Evolutionary conservation across 2,113 vertebrate genomes (phyloP).

Genomic region (Ramphastos sulfuratus): DNA sequence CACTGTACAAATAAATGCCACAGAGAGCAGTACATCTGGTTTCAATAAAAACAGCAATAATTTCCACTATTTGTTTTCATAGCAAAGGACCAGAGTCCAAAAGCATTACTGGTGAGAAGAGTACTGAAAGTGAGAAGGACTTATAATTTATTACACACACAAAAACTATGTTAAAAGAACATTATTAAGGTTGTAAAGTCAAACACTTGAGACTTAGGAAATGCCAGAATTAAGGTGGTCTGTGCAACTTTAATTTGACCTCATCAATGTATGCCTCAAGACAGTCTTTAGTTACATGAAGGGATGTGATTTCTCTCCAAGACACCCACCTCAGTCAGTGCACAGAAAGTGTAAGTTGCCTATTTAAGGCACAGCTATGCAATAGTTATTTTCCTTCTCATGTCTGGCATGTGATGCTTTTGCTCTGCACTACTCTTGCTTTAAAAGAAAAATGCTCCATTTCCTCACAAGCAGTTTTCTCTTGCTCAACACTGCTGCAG

Average conservation of each 20-base stretch:
- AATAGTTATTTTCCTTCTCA: not conserved
- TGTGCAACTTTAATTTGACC: constrained; percentile 57
- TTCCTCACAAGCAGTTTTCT: not conserved
- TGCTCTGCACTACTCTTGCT: not conserved
- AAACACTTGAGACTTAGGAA: constrained; percentile 62
- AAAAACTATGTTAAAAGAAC: constrained; percentile 59
- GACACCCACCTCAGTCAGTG: not conserved
- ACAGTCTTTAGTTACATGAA: not conserved
- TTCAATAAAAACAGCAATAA: constrained; percentile 68
- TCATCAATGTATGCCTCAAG: not conserved
- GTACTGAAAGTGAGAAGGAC: constrained; percentile 55
- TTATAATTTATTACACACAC: constrained; percentile 56
- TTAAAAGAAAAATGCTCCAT: not conserved
- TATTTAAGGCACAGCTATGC: constrained; percentile 2
- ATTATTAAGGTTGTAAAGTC: constrained; percentile 67
- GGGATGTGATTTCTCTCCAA: not conserved
- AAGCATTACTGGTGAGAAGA: constrained; percentile 43
- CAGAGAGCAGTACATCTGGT: constrained; percentile 60
- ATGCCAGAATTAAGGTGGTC: constrained; percentile 68
- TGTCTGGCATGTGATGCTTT: not conserved
- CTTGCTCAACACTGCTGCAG: not conserved
- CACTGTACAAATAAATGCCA: constrained; percentile 61
- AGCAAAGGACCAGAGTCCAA: not conserved
- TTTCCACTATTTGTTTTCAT: constrained; percentile 67
- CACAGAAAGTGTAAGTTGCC: not conserved